These are phyloP conservation scores for Gavialis gangeticus DNA, from an alignment of 2,113 vertebrate genomes.

Conservation along the genomic window DNA sequence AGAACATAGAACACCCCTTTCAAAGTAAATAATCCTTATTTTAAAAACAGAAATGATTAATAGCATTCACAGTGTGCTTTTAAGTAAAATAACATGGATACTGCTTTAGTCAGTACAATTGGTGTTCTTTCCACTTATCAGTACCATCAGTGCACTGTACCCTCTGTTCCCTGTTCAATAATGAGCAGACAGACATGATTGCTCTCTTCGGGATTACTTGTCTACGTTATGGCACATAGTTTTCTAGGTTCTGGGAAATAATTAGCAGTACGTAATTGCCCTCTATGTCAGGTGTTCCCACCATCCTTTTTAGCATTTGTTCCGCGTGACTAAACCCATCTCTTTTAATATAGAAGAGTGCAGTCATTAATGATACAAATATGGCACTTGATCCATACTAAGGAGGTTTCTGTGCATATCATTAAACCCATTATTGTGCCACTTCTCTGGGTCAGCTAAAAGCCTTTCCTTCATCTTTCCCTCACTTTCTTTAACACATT, in stretches of 20 bases:
- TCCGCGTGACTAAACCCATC: not conserved
- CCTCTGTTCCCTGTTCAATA: constrained; percentile 63
- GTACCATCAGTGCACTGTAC: constrained; percentile 44
- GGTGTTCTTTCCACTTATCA: constrained; percentile 40
- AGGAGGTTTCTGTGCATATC: not conserved
- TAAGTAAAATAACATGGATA: constrained; percentile 65
- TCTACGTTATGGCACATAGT: constrained; percentile 42
- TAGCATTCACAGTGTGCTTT: constrained; percentile 35
- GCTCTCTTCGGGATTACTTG: constrained; percentile 20
- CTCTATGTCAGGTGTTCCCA: not conserved
- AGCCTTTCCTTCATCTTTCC: not conserved
- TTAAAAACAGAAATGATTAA: constrained; percentile 68
- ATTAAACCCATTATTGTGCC: not conserved
- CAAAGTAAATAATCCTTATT: constrained; percentile 71
- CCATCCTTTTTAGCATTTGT: constrained; percentile 22
- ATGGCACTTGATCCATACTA: constrained; percentile 2
- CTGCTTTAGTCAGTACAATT: constrained; percentile 18
- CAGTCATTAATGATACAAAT: constrained; percentile 59
- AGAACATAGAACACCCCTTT: constrained; percentile 49
- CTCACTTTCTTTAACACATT: not conserved
- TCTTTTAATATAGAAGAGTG: constrained; percentile 52
- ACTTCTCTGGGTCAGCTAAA: not conserved
- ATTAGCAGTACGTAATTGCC: constrained; percentile 42
- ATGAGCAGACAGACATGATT: constrained; percentile 40
- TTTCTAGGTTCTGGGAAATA: constrained; percentile 61